Base-by-base conservation (phyloP, 64 coral and sea anemone genomes). In the Actinia tenebrosa region DNA sequence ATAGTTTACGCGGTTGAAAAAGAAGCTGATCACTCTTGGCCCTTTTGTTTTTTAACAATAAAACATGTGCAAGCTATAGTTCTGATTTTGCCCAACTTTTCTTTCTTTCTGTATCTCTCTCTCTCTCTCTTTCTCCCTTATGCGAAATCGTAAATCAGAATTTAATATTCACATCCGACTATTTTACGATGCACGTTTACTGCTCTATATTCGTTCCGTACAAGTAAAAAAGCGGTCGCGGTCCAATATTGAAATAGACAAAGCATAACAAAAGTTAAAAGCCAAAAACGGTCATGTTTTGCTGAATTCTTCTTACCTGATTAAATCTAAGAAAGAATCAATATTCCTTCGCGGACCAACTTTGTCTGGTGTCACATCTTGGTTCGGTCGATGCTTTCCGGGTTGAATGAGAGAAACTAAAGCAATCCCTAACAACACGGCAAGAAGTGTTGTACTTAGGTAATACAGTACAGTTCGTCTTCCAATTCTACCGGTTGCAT, bases 251-350 rank as follows among this genome's bases (percentile, higher is more conserved):
- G 69, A 66, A 66, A 66, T 30, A 5, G 7, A 25, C 20, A 9
- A 71, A 25, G 30, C 17, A 71, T 19, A 10, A 75, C 5, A 4
- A 75, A n/a, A 42, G 3, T 43, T 15, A 14, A 13, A 27, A 42
- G 37, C 7, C 25, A 30, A 75, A 18, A 3, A 3, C 42, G 10
- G 69, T 16, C n/a, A 42, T 13, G 37, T 75, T 27, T 10, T 14
- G 25, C 22, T 42, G 10, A 15, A 3, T 30, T 26, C 3, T 30
- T 75, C 42, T 66, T 58, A 95, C 93, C 93, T 95, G 44, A 95
- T 69, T 52, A 95, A 83, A 81, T 95, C 93, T 22, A 95, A 71
- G 44, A 95, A 95, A 7, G 86, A 88, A 81, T 95, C 89, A 13
- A 95, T 25, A 16, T 87, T 95, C 80, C 89, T 87, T 42, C 77